These are phyloP conservation scores for Turritopsis dohrnii DNA, from an alignment of 30 jellyfish, hydroid and myxozoan species.

Conservation along the genomic window DNA sequence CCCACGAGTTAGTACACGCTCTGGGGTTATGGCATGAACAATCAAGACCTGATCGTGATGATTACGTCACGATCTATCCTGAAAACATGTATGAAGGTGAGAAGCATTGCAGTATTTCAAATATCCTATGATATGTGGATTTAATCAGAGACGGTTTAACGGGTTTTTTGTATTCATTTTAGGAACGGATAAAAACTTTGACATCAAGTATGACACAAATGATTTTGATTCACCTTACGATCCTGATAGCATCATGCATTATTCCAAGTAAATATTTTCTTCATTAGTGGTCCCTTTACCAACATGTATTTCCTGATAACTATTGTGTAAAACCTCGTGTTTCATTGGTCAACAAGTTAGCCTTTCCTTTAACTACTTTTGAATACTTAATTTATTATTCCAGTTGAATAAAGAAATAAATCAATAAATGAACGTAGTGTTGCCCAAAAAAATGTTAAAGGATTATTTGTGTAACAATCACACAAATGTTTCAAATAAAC, in stretches of 20 bases:
- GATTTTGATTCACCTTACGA: neutral
- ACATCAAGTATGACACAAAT: neutral
- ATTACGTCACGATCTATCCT: neutral
- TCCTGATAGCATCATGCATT: constrained; percentile 15
- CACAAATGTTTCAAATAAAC: no score
- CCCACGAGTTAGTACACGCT: neutral
- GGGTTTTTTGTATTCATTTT: neutral
- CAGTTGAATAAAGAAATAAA: no score
- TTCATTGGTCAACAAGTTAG: no score
- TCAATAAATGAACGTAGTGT: no score
- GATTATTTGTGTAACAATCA: no score
- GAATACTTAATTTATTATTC: no score
- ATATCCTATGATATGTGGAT: neutral
- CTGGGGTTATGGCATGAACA: neutral
- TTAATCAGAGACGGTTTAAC: neutral
- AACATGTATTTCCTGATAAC: neutral
- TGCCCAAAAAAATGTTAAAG: no score
- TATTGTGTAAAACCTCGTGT: no score
- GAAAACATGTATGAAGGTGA: neutral
- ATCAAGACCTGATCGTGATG: neutral
- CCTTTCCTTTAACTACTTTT: no score
- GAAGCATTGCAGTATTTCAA: neutral
- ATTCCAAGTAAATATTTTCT: neutral
- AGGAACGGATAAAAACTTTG: neutral
- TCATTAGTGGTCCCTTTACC: neutral